These are phyloP conservation scores for Augochlorella aurata DNA, from an alignment of 2,888 invertebrate species.

Conservation along the genomic window DNA sequence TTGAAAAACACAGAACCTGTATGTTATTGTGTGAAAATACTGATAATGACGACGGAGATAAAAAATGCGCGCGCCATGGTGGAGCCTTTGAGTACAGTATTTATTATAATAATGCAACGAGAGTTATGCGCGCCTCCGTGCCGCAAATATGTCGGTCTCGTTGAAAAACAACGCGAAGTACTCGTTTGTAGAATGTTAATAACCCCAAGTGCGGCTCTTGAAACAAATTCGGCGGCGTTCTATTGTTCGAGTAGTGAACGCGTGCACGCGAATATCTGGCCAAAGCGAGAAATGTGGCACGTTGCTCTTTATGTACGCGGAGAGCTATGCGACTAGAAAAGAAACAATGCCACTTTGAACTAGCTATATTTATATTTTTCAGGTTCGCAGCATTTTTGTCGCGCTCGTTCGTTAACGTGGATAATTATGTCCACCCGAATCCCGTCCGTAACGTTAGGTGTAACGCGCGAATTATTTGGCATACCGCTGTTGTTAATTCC, in stretches of 20 bases:
- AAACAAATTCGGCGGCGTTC: conserved; percentile 35
- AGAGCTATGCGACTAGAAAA: background rate
- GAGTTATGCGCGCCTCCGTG: background rate
- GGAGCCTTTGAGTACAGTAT: background rate
- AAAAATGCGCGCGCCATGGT: background rate
- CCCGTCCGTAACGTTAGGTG: conserved; percentile 5
- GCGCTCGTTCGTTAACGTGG: conserved; percentile 16
- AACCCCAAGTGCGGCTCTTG: conserved; percentile 39
- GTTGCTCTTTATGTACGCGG: conserved; percentile 18
- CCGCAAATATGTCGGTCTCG: conserved; percentile 22
- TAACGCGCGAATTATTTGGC: conserved; percentile 2
- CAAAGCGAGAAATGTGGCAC: conserved; percentile 31
- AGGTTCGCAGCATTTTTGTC: background rate
- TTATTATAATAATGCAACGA: background rate
- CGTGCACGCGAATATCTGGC: background rate
- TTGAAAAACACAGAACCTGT: background rate
- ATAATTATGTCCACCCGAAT: conserved; percentile 23
- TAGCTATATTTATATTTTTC: conserved; percentile 35
- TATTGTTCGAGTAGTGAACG: conserved; percentile 25
- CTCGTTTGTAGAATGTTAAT: conserved; percentile 47
- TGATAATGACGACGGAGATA: background rate
- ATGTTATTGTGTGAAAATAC: background rate
- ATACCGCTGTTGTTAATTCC: conserved; percentile 30
- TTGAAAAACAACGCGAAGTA: conserved; percentile 16
- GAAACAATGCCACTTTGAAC: conserved; percentile 32